Evolutionary conservation across 2,113 vertebrate species (phyloP), one percentile per base, ranked within the genome.

Genomic region (Orientallactaga bullata): DNA sequence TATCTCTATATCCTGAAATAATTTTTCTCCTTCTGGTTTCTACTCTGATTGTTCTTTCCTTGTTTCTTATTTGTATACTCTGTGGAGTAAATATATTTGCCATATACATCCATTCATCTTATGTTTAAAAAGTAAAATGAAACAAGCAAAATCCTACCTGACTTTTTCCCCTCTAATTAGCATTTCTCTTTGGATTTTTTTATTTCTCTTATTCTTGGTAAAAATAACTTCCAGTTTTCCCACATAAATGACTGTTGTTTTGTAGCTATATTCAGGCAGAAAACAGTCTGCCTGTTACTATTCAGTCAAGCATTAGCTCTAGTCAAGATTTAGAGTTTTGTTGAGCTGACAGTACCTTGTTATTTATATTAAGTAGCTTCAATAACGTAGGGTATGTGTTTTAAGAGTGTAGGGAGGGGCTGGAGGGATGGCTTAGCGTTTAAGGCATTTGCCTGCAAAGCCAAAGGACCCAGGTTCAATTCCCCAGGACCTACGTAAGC

Each of bases 101-200:
- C 58, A 81, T 47, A 90, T 89, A 88, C 88, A 80, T 76, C 76
- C 89, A 93, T 91, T 89, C 55, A 55, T 92, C 8, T 82, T 88
- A 23, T 76, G 28, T 89, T 93, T 74, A 78, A 84, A 90, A 94
- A 90, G 72, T 76, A 87, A 94, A 89, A 85, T 77, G 35, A 94
- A 93, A 78, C 71, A 94, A 93, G 73, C 71, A 55, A 94, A 89
- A 71, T 21, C 37, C 26, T 76, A 24, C 55, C 85, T 91, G 88
- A 35, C 85, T 96, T 79, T 76, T 79, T 76, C 83, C 92, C 76
- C 39, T 93, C 69, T 93, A 86, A 71, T 81, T 91, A 89, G 3
- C 51, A 61, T 85, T 96, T 93, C 21, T 84, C 23, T 90, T 94
- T 93, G 37, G 63, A 77, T 89, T 91, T 47, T 47, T 77, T 90